Percentiles rank a stretch among this genome's conserved stretches.
Evolutionary conservation across 2,797 vertebrate species (phyloP).

Genomic region (Darevskia mixta): DNA sequence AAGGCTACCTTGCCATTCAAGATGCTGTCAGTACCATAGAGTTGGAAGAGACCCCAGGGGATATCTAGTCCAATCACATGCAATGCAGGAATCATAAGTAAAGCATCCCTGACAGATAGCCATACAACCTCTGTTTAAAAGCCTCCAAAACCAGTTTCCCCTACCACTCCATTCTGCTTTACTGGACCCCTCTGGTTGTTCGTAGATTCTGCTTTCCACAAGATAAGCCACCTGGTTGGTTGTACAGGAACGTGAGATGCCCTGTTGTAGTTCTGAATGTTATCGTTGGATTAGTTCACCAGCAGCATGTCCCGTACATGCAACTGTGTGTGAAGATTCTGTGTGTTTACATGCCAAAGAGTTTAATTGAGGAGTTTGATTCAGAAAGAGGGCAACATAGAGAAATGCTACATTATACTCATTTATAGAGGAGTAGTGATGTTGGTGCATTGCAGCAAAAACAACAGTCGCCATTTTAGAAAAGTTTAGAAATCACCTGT

Average conservation of each 20-base stretch:
- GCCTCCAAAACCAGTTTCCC: neutral
- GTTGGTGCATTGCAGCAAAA: neutral
- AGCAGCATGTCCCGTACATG: neutral
- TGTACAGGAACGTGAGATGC: neutral
- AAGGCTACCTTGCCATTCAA: neutral
- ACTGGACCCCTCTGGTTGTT: neutral
- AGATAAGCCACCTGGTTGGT: neutral
- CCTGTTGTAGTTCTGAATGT: neutral
- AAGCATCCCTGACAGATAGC: too few relatives aligned
- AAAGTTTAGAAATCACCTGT: neutral
- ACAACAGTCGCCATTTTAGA: neutral
- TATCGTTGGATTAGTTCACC: neutral
- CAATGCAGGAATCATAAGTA: too few relatives aligned
- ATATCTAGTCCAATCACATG: too few relatives aligned
- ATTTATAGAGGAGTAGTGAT: too few relatives aligned
- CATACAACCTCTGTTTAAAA: too few relatives aligned
- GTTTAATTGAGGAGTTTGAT: neutral
- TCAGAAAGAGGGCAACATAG: neutral
- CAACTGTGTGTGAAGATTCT: neutral
- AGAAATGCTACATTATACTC: neutral
- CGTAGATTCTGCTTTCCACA: neutral
- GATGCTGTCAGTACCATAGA: neutral
- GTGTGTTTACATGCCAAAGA: neutral
- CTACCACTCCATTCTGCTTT: neutral
- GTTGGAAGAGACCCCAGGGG: too few relatives aligned